Evolutionary conservation across 1,140 invertebrate species (phyloP), one percentile per base, ranked within the genome.

Genomic region (Spodoptera litura): DNA sequence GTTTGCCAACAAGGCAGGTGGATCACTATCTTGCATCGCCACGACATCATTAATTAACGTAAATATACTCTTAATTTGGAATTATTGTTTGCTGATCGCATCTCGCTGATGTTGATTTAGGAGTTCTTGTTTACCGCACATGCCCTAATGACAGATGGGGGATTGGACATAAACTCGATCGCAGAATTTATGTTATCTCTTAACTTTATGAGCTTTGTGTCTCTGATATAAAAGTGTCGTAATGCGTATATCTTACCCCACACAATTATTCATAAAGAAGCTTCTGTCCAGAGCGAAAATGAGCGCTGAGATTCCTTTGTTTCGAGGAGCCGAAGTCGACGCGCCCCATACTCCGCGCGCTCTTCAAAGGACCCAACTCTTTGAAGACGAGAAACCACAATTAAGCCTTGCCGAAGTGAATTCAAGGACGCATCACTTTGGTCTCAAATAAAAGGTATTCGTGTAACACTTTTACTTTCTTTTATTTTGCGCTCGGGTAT

Each of bases 351-450:
- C 72, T 75, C 72, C 73, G 58, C 76, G 25, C 53, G 13, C 78
- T 72, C 78, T 59, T 91, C 90, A 90, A 93, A 92, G 86, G 85
- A 86, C 71, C 81, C 88, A 92, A 93, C 90, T 92, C 92, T 93
- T 93, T 93, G 90, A 92, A 93, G 89, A 86, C 83, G 85, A 84
- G 80, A 88, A 91, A 90, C 89, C 88, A 90, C 89, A 93, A 93
- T 94, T 92, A 91, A 92, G 89, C 88, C 87, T 91, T 89, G 83
- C 90, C 88, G 83, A 88, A 83, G 88, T 87, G 89, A 91, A 88
- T 89, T 89, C 88, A 93, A 92, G 92, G 90, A 91, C 88, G 83
- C 83, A 82, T 88, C 87, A 88, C 87, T 89, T 89, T 84, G 81
- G 79, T 79, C 77, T 61, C 64, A 85, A 88, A 87, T 87, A 83